Percentiles rank a stretch among this genome's conserved stretches.
Evolutionary conservation across 1,140 invertebrate species (phyloP).

Genomic region (Halesus radiatus): DNA sequence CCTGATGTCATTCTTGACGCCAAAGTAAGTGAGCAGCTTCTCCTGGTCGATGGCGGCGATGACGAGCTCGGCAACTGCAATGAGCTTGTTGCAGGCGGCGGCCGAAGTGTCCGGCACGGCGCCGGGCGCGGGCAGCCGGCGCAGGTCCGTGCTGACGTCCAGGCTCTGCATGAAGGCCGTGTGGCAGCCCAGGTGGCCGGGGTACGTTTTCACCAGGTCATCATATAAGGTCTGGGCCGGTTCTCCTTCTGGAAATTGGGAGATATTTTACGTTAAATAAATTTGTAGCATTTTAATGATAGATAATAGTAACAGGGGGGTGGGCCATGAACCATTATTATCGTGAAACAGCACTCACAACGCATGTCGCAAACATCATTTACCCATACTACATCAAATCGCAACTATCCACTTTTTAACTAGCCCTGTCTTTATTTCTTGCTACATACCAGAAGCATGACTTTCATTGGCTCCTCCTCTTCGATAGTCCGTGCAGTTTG

Average conservation of each 20-base stretch:
- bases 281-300: background rate
- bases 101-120: slow-evolving; percentile 67
- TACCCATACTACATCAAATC: no score
- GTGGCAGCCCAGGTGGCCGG: slow-evolving; percentile 79
- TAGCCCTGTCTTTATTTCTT: no score
- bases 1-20: slow-evolving; percentile 84
- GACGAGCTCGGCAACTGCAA: slow-evolving; percentile 76
- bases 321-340: no score
- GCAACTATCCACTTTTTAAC: no score
- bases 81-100: slow-evolving; percentile 71
- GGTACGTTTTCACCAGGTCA: slow-evolving; percentile 78
- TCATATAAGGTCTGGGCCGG: slow-evolving; percentile 81
- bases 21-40: slow-evolving; percentile 81
- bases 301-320: no score
- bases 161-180: slow-evolving; percentile 83
- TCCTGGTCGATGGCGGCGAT: slow-evolving; percentile 82
- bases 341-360: no score
- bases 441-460: no score
- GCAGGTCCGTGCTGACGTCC: slow-evolving; percentile 71
- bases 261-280: background rate
- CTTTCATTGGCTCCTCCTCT: no score
- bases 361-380: no score
- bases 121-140: slow-evolving; percentile 68
- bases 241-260: slow-evolving; percentile 69
- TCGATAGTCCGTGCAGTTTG: no score